phyloP scores from a whole-genome alignment of 1,140 invertebrate species.

The Drosophila lacertosa region DNA sequence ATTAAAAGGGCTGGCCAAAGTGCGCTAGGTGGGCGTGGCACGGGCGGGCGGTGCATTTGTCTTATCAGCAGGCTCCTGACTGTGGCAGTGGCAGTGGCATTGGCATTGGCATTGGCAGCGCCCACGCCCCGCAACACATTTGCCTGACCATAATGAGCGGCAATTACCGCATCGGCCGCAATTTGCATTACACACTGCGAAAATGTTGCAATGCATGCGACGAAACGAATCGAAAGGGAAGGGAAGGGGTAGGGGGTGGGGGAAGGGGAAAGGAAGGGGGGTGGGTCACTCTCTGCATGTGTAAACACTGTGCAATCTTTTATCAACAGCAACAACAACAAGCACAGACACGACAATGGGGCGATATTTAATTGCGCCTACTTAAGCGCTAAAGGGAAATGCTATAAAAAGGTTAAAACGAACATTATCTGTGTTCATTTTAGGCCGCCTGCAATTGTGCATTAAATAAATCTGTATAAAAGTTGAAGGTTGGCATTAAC shows the following conservation, averaged over 20 bases:
- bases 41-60: slow-evolving; percentile 60
- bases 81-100: slow-evolving; percentile 34
- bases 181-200: slow-evolving; percentile 78
- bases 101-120: slow-evolving; percentile 4
- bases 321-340: slow-evolving; percentile 72
- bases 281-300: slow-evolving; percentile 24
- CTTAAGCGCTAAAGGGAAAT: slow-evolving; percentile 41
- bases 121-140: slow-evolving; percentile 46
- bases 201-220: slow-evolving; percentile 62
- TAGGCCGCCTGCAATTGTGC: too few relatives aligned
- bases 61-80: slow-evolving; percentile 64
- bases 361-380: slow-evolving; percentile 52
- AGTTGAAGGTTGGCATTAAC: too few relatives aligned
- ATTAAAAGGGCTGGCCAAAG: slow-evolving; percentile 62
- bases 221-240: neutral
- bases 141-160: slow-evolving; percentile 81
- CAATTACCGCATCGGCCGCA: slow-evolving; percentile 80
- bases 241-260: too few relatives aligned
- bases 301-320: slow-evolving; percentile 76
- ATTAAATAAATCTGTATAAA: too few relatives aligned
- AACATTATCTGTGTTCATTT: too few relatives aligned
- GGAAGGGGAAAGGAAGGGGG: neutral
- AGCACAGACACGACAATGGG: slow-evolving; percentile 33
- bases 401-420: slow-evolving; percentile 26
- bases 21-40: slow-evolving; percentile 44